Evolutionary conservation across 2,888 invertebrate genomes (phyloP).

Genomic region (Pyrrhosoma nymphula): DNA sequence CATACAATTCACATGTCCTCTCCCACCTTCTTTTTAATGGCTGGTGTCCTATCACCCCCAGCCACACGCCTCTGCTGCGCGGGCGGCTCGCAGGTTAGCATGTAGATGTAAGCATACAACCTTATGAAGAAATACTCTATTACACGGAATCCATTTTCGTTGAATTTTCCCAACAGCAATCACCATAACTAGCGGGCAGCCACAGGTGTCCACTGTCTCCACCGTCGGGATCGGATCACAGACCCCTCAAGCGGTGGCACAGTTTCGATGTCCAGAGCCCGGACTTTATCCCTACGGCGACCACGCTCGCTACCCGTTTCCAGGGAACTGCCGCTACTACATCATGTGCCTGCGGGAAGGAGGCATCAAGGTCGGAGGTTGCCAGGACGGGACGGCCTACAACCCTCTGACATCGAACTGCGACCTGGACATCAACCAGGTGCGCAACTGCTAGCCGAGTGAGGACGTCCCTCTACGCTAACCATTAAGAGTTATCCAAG

Average conservation of each 20-base stretch:
- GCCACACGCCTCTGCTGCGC: too few species aligned
- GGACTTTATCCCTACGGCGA: constrained; percentile 72
- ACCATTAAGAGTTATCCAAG: not conserved
- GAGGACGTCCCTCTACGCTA: not conserved
- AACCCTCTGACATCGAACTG: constrained; percentile 69
- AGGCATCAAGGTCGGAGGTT: constrained; percentile 72
- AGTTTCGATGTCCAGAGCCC: constrained; percentile 72
- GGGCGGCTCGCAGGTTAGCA: too few species aligned
- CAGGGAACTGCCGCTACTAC: constrained; percentile 72
- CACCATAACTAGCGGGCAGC: not conserved
- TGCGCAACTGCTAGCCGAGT: constrained; percentile 37
- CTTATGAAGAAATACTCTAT: too few species aligned
- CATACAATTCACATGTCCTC: too few species aligned
- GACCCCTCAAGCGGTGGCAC: constrained; percentile 37
- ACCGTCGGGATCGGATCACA: not conserved
- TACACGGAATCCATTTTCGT: too few species aligned
- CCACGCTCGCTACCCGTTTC: constrained; percentile 73
- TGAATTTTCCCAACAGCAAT: not conserved
- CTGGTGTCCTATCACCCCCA: too few species aligned
- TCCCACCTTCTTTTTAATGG: too few species aligned
- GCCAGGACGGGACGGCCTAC: constrained; percentile 71
- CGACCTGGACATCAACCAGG: constrained; percentile 55
- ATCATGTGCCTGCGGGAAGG: constrained; percentile 72
- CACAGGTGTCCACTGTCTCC: not conserved
- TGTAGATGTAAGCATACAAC: too few species aligned